These are phyloP conservation scores for Leptinotarsa haldemani DNA, from an alignment of 2,888 invertebrate species.

Conservation along the genomic window DNA sequence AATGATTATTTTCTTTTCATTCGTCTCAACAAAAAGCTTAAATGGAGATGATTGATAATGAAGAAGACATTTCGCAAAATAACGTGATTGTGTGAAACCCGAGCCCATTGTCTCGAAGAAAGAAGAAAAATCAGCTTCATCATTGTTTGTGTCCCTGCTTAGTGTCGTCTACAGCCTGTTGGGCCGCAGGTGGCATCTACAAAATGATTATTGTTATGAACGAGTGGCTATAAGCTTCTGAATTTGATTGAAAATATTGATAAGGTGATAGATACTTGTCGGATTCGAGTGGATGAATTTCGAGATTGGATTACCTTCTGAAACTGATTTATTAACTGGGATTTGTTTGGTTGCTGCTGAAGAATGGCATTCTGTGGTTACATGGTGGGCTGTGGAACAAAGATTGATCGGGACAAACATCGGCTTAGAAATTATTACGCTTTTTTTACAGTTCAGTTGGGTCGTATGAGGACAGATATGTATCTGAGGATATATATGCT, in stretches of 20 bases:
- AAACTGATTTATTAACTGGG: conserved; percentile 51
- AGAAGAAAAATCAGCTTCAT: conserved; percentile 31
- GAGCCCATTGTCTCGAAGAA: conserved; percentile 29
- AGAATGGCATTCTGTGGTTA: conserved; percentile 26
- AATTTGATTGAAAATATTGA: conserved; percentile 47
- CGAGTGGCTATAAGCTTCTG: conserved; percentile 52
- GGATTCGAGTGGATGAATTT: conserved; percentile 47
- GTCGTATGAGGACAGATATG: conserved; percentile 2
- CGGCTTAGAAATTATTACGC: conserved; percentile 18
- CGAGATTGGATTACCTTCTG: conserved; percentile 49
- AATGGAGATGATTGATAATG: conserved; percentile 10
- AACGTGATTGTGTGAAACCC: conserved; percentile 36
- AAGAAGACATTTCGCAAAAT: conserved; percentile 26
- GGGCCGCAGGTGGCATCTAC: conserved; percentile 42
- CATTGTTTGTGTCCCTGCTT: conserved; percentile 38
- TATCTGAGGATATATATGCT: conserved; percentile 13
- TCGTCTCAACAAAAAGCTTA: neutral
- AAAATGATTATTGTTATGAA: conserved; percentile 41
- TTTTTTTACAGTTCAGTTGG: conserved; percentile 5
- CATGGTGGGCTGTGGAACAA: conserved; percentile 19
- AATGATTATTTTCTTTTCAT: conserved; percentile 21
- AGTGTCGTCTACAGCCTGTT: conserved; percentile 32
- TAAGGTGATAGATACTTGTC: conserved; percentile 53
- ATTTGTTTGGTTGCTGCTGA: conserved; percentile 38
- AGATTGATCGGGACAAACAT: conserved; percentile 21